Evolutionary conservation across 1,140 invertebrate genomes (phyloP).

Genomic region (Caerostris extrusa): DNA sequence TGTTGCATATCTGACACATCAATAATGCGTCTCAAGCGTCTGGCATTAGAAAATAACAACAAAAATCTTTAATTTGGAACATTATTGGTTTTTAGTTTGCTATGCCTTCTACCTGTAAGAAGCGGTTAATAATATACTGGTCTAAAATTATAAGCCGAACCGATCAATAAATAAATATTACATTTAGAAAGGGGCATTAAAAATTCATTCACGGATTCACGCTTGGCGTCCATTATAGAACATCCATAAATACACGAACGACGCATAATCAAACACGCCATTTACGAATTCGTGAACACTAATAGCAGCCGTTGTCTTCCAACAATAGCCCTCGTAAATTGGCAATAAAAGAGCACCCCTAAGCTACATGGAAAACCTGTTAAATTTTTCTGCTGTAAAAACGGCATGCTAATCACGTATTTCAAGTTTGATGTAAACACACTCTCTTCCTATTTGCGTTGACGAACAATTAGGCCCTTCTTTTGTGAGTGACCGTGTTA

Average conservation of each 20-base stretch:
- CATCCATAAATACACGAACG: not conserved
- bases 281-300: not conserved
- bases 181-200: not conserved
- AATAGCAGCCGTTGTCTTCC: not conserved
- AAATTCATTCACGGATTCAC: not conserved
- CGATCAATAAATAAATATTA: no score
- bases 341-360: constrained; percentile 43
- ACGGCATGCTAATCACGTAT: constrained; percentile 66
- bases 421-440: constrained; percentile 65
- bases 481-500: constrained; percentile 65
- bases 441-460: constrained; percentile 62
- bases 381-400: not conserved
- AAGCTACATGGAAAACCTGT: constrained; percentile 42
- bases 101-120: no score
- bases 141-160: no score
- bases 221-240: not conserved
- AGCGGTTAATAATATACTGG: no score
- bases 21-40: no score
- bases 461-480: constrained; percentile 76
- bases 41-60: no score
- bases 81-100: no score
- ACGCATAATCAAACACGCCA: not conserved
- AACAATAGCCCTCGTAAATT: constrained; percentile 10
- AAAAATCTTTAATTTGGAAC: no score
- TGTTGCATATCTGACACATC: no score